These are phyloP conservation scores for Girardinichthys multiradiatus DNA, from an alignment of 2,113 vertebrate genomes.

Conservation along the genomic window DNA sequence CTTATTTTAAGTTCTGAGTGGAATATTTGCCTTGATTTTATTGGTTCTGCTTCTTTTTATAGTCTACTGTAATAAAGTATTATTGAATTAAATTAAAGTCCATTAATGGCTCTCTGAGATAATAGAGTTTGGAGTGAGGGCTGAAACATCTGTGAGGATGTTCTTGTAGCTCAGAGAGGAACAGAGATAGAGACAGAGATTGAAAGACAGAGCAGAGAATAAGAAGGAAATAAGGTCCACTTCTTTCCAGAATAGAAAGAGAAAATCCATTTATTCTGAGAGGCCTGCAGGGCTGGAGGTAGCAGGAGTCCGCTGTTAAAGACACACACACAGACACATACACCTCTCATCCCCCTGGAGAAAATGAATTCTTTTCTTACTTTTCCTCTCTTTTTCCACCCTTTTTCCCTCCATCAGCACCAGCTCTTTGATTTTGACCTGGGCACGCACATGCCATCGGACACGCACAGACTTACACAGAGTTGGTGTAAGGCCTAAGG, in stretches of 20 bases:
- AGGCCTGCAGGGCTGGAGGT: slow-evolving; percentile 68
- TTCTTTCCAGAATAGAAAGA: slow-evolving; percentile 69
- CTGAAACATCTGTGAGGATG: slow-evolving; percentile 56
- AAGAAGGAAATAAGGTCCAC: slow-evolving; percentile 73
- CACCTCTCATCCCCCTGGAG: slow-evolving; percentile 51
- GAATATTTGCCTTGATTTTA: slow-evolving; percentile 26
- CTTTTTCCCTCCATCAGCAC: slow-evolving; percentile 56
- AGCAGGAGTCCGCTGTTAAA: slow-evolving; percentile 60
- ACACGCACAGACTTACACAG: slow-evolving; percentile 14
- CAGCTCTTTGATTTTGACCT: slow-evolving; percentile 39
- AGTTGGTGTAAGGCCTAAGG: slow-evolving; percentile 60
- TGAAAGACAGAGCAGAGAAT: slow-evolving; percentile 65
- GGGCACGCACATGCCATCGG: slow-evolving; percentile 38
- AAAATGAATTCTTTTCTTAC: slow-evolving; percentile 59
- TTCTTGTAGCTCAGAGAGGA: slow-evolving; percentile 52
- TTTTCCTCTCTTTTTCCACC: slow-evolving; percentile 30
- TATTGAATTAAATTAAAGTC: slow-evolving; percentile 63
- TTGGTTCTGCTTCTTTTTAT: slow-evolving; percentile 31
- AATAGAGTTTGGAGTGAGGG: slow-evolving; percentile 40
- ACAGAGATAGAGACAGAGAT: slow-evolving; percentile 69
- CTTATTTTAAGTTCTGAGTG: slow-evolving; percentile 6
- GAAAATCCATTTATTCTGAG: slow-evolving; percentile 75
- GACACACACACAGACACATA: slow-evolving; percentile 41
- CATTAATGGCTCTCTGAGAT: slow-evolving; percentile 56
- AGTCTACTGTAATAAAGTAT: slow-evolving; percentile 43